phyloP scores from a whole-genome alignment of 2,888 invertebrate genomes.

The Cancer borealis region DNA sequence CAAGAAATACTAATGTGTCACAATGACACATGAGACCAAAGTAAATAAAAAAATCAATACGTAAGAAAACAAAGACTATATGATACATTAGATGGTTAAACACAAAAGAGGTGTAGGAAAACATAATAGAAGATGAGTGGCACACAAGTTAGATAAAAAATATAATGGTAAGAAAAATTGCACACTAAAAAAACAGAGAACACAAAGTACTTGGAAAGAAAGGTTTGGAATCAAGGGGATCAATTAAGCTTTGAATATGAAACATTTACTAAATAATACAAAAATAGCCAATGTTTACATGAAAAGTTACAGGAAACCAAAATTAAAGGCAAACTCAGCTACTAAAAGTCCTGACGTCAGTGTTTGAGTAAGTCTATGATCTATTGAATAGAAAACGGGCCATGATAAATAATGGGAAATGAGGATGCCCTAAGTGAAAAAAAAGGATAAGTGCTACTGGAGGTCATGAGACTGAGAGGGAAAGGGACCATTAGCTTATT shows the following conservation, averaged over 20 bases:
- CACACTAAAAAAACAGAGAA: neutral
- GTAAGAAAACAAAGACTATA: neutral
- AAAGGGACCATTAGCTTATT: neutral
- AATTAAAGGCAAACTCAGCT: neutral
- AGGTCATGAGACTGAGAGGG: neutral
- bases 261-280: neutral
- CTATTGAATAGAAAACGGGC: neutral
- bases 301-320: neutral
- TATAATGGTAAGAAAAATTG: neutral
- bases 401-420: neutral
- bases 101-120: neutral
- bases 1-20: neutral
- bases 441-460: neutral
- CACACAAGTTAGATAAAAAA: neutral
- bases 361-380: neutral
- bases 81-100: neutral
- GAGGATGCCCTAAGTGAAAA: neutral
- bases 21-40: neutral
- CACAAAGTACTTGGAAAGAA: neutral
- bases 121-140: neutral
- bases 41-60: neutral
- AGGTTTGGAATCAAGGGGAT: neutral
- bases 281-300: neutral
- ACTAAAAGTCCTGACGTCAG: neutral
- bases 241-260: neutral